Conservation (phyloP, 2,113 vertebrate species). For the Pygoscelis adeliae region DNA sequence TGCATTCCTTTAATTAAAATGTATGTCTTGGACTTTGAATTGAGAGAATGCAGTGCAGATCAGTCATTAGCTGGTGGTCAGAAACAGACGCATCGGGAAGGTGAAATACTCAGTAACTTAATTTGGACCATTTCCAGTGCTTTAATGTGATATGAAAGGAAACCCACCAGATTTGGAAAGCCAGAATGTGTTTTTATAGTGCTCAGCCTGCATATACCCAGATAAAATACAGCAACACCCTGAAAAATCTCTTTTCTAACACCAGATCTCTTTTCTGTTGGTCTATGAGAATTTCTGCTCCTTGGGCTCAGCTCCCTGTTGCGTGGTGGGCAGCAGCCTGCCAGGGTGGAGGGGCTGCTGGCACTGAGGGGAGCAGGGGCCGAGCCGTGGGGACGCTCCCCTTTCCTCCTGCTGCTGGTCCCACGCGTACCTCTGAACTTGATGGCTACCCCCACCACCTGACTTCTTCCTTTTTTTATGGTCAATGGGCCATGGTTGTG, state of each 20-base stretch:
- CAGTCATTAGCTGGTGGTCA: neutral
- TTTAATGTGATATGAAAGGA: neutral
- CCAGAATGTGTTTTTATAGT: neutral
- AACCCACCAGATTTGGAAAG: neutral
- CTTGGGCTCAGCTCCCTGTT: neutral
- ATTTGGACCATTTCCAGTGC: neutral
- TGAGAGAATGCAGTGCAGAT: neutral
- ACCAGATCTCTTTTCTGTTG: neutral
- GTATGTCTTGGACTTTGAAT: neutral
- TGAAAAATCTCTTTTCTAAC: neutral
- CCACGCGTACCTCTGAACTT: neutral
- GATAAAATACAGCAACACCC: neutral
- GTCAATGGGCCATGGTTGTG: neutral
- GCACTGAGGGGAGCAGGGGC: neutral
- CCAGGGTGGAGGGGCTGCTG: neutral
- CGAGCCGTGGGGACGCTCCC: rapidly evolving
- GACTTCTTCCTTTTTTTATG: neutral
- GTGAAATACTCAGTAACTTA: neutral
- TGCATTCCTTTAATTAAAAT: neutral
- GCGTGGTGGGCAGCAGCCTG: neutral
- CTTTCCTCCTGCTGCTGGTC: neutral
- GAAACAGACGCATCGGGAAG: neutral
- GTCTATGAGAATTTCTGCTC: neutral
- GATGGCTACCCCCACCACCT: neutral
- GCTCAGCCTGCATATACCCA: neutral